A percentile compares a stretch with the other conserved stretches of the same genome.
These are phyloP conservation scores for Cirrhinus molitorella DNA, from an alignment of 2,797 vertebrate genomes.

Conservation along the genomic window DNA sequence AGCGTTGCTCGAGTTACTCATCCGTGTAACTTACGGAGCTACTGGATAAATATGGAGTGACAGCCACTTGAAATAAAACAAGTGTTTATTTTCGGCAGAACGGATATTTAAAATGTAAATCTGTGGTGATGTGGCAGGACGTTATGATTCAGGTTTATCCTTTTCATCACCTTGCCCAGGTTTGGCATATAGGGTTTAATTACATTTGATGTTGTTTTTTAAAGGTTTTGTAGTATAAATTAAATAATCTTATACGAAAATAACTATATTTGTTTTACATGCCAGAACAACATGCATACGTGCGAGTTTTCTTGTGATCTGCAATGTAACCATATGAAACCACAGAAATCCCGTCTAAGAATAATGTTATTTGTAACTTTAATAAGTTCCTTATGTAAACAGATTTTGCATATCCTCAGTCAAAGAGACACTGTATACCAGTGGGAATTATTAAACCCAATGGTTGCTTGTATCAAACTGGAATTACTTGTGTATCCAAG, in stretches of 20 bases:
- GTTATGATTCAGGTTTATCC: neutral
- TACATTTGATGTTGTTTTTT: too few relatives aligned
- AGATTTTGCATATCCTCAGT: neutral
- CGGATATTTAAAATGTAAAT: neutral
- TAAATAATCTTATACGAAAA: neutral
- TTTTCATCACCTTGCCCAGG: neutral
- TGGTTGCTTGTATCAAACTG: constrained; percentile 42
- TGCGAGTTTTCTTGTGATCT: neutral
- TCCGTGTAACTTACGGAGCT: neutral
- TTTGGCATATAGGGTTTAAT: neutral
- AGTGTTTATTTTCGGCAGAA: neutral
- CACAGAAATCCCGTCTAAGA: neutral
- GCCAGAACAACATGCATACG: neutral
- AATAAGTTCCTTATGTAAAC: neutral
- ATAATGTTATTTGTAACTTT: neutral
- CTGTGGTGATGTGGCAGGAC: neutral
- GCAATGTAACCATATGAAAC: neutral
- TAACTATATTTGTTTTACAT: neutral
- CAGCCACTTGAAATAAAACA: neutral
- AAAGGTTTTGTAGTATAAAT: neutral
- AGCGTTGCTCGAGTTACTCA: neutral
- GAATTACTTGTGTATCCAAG: constrained; percentile 24
- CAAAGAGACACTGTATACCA: neutral
- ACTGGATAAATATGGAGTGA: neutral
- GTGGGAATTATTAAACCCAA: constrained; percentile 37